Conservation (phyloP, 2,113 vertebrate genomes). For the Melanostigma gelatinosum region DNA sequence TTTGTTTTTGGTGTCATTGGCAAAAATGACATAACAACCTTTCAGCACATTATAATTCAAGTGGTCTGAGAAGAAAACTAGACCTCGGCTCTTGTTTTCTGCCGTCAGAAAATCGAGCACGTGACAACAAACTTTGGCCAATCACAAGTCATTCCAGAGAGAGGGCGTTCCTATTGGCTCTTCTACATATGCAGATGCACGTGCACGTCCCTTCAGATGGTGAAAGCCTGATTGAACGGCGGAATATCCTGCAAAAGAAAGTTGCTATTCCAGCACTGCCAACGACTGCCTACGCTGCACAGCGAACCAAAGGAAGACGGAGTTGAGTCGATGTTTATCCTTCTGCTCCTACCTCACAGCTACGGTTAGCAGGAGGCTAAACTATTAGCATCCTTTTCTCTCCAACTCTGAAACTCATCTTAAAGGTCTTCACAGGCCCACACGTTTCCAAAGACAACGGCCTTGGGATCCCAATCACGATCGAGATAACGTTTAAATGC, state of each 20-base stretch:
- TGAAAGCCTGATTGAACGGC: neutral
- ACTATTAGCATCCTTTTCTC: too few species aligned
- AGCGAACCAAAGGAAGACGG: neutral
- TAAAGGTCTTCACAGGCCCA: neutral
- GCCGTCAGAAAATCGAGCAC: too few species aligned
- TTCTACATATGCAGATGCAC: neutral
- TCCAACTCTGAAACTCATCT: neutral
- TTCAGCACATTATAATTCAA: neutral
- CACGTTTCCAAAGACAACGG: neutral
- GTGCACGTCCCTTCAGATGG: neutral
- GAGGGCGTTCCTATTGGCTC: neutral
- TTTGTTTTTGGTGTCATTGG: neutral
- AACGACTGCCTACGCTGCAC: neutral
- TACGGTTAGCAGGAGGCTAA: too few species aligned
- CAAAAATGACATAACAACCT: neutral
- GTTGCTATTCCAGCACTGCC: neutral
- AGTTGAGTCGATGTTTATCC: too few species aligned
- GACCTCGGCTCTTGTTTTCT: neutral
- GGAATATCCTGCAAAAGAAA: neutral
- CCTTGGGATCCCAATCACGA: neutral
- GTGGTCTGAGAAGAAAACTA: neutral
- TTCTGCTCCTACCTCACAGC: too few species aligned
- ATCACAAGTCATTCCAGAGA: neutral
- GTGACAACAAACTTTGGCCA: neutral
- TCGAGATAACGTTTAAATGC: neutral